A percentile compares a stretch with the other conserved stretches of the same genome.
phyloP scores from a whole-genome alignment of 2,113 vertebrate species.

The Chaetorhynchus papuensis region DNA sequence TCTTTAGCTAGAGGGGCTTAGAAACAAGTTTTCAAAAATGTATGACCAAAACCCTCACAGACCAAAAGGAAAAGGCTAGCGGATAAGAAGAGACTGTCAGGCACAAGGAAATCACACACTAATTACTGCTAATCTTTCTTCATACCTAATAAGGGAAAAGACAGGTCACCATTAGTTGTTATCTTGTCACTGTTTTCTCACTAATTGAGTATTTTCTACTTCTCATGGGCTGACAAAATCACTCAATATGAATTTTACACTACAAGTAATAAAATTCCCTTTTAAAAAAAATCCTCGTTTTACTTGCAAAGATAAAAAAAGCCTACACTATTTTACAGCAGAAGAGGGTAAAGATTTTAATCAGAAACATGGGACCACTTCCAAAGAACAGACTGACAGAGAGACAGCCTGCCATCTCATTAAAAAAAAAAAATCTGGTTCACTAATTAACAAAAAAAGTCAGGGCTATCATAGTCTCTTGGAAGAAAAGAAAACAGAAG shows the following conservation, averaged over 20 bases:
- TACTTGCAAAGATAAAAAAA: background rate
- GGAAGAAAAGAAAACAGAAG: background rate
- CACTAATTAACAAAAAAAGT: conserved; percentile 18
- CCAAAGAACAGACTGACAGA: conserved; percentile 41
- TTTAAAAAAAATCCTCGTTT: background rate
- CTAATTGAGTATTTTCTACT: background rate
- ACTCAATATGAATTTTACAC: background rate
- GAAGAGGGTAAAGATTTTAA: conserved; percentile 22
- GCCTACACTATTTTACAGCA: background rate
- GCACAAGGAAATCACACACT: background rate
- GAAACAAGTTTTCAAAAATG: background rate
- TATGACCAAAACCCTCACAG: background rate
- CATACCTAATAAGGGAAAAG: background rate
- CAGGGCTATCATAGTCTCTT: background rate
- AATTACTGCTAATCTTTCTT: background rate
- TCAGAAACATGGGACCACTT: conserved; percentile 28
- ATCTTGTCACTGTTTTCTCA: background rate
- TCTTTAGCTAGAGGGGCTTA: background rate
- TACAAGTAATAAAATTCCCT: background rate
- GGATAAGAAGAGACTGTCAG: background rate
- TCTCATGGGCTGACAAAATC: background rate
- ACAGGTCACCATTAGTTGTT: background rate
- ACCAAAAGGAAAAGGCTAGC: background rate
- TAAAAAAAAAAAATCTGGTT: background rate
- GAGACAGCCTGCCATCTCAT: conserved; percentile 40